Conservation (phyloP, 2,888 invertebrate species). For the Himalopsyche kuldschensis region DNA sequence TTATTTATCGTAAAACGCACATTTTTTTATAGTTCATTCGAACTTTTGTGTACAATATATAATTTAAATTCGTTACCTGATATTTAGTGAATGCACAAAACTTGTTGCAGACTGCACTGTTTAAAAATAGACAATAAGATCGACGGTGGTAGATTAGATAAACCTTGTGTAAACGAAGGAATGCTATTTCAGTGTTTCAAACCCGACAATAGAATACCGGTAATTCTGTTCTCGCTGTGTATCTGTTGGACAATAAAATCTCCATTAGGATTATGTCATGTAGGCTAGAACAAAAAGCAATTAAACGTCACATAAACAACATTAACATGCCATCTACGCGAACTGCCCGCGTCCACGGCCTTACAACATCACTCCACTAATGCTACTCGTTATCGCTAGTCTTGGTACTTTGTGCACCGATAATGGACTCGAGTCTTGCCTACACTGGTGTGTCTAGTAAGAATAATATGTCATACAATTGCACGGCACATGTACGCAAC, state of each 20-base stretch:
- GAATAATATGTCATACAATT: background rate
- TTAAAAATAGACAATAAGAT: no score
- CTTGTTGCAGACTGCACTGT: no score
- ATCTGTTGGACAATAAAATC: background rate
- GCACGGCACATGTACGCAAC: background rate
- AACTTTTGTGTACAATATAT: no score
- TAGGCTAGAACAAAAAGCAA: background rate
- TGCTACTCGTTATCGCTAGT: background rate
- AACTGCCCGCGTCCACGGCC: background rate
- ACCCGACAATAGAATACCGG: no score
- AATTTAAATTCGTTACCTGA: no score
- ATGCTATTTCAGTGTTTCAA: no score
- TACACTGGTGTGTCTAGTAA: background rate
- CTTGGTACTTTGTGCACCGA: background rate
- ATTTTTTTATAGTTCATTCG: no score
- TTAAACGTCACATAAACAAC: background rate
- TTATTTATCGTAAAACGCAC: no score
- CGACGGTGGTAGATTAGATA: no score
- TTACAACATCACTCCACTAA: background rate
- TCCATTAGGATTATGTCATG: slow-evolving; percentile 1
- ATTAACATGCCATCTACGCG: background rate
- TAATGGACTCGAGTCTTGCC: background rate
- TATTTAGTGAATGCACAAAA: no score
- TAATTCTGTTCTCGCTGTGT: background rate
- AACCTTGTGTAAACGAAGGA: no score